Base-by-base conservation (phyloP, 2,113 vertebrate species). In the Dasyprocta punctata region DNA sequence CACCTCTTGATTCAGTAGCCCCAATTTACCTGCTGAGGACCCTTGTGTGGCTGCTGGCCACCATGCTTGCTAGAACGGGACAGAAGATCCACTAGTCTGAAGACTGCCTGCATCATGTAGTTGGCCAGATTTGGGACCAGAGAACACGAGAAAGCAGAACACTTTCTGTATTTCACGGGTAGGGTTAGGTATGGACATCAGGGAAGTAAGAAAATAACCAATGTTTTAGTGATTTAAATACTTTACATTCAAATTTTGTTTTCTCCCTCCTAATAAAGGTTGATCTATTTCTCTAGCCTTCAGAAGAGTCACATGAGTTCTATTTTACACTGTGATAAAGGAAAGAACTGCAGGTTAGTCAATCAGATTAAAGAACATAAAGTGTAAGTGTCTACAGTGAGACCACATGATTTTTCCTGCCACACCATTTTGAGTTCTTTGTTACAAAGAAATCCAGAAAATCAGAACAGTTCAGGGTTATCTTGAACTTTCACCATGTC, bases 261-360 rank as follows among this genome's bases (percentile, higher is more conserved):
- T n/a, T 19, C 26, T 41, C 26, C 49, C 52, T 20, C 10, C n/a
- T 52, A 17, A 11, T 54, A 38, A 41, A 83, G 38, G 13, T 24
- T 94, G 85, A 47, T 95, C 73, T 82, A n/a, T 44, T 94, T 80
- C 52, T 97, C 93, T 89, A 94, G 95, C 78, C 6, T 0, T 67
- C 86, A 65, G 82, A 97, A 82, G 44, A 95, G 60, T 60, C 61
- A 80, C 84, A 28, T n/a, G 61, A 83, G 67, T 80, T 89, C 92
- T 73, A 44, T 8, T 97, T 96, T 94, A 95, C 81, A 82, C 73
- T 67, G 73, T 47, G 97, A 58, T 54, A 75, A 61, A 84, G 69
- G 44, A 94, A 77, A 90, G 95, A 94, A 85, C 14, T 44, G 11
- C 47, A 96, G 92, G 81, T 94, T 19, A 71, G 33, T 36, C 95